Evolutionary conservation across 2,113 vertebrate genomes (phyloP).

Genomic region (Campylomormyrus tamandua): DNA sequence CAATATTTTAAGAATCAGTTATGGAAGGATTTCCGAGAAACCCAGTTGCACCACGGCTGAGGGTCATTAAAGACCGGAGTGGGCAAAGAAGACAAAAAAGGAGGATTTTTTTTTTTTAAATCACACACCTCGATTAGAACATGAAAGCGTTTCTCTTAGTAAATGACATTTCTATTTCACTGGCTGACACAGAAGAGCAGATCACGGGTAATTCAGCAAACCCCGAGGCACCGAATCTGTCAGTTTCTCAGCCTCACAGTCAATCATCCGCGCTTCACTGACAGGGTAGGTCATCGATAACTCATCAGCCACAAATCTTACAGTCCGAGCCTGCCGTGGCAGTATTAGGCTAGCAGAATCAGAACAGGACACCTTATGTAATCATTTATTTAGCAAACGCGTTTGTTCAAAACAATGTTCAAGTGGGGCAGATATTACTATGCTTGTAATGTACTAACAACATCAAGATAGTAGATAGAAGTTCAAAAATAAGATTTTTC

Average conservation of each 20-base stretch:
- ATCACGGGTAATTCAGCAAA: neutral
- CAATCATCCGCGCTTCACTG: neutral
- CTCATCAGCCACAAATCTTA: neutral
- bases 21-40: neutral
- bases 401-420: neutral
- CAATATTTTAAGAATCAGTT: neutral
- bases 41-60: neutral
- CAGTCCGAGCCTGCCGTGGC: neutral
- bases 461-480: neutral
- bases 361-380: neutral
- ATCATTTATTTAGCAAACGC: neutral
- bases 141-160: neutral
- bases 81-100: neutral
- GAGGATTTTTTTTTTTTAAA: neutral
- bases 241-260: neutral
- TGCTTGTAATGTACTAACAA: neutral
- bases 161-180: neutral
- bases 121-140: neutral
- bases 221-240: neutral
- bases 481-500: neutral
- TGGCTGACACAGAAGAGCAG: neutral
- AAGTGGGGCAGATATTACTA: neutral
- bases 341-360: neutral
- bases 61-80: neutral
- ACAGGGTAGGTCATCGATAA: neutral